These are phyloP conservation scores for Lasioglossum malachurum DNA, from an alignment of 2,888 invertebrate genomes.

Conservation along the genomic window DNA sequence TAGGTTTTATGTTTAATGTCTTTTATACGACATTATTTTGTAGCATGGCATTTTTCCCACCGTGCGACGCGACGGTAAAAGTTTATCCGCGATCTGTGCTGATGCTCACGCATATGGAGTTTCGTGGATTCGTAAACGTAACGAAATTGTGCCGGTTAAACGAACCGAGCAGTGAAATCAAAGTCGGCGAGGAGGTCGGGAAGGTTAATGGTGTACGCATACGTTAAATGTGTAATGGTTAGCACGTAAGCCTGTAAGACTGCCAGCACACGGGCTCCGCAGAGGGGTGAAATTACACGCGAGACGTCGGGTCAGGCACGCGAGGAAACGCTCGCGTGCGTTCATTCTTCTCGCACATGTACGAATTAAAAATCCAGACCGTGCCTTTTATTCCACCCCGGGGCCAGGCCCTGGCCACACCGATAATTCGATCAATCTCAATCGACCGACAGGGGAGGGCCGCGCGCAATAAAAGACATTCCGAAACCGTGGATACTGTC, in stretches of 20 bases:
- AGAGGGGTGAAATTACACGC: constrained; percentile 74
- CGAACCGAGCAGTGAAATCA: constrained; percentile 63
- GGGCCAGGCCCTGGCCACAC: neutral
- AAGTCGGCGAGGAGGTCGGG: constrained; percentile 63
- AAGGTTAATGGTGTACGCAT: constrained; percentile 76
- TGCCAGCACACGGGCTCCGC: constrained; percentile 51
- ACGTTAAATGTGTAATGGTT: constrained; percentile 77
- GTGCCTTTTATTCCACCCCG: constrained; percentile 34
- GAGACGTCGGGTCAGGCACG: constrained; percentile 65
- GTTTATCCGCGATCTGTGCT: neutral
- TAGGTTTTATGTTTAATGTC: neutral
- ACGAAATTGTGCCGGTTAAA: constrained; percentile 44
- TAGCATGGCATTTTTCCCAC: no score
- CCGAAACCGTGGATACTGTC: constrained; percentile 23
- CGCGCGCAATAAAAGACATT: constrained; percentile 24
- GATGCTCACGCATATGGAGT: neutral
- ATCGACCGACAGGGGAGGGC: constrained; percentile 6
- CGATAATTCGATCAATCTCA: constrained; percentile 47
- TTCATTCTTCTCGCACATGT: constrained; percentile 43
- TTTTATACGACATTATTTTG: no score
- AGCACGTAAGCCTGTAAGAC: constrained; percentile 55
- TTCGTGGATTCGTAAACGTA: constrained; percentile 15
- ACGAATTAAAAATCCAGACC: constrained; percentile 52
- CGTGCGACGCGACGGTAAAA: neutral
- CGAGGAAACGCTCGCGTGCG: constrained; percentile 63